These are phyloP conservation scores for Caradrina clavipalpis DNA, from an alignment of 2,888 invertebrate species.

Conservation along the genomic window DNA sequence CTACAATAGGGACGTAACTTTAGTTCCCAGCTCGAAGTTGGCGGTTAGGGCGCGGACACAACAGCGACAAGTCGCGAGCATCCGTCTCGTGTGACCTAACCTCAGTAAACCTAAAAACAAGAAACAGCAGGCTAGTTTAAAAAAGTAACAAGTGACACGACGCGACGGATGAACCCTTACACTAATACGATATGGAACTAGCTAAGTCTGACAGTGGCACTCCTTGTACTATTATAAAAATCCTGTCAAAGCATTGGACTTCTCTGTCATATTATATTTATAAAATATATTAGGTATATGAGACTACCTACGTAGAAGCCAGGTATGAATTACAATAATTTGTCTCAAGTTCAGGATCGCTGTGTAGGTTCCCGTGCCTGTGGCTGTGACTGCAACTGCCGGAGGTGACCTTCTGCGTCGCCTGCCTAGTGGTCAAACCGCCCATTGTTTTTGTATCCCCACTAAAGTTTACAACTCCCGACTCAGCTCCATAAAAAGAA, in stretches of 20 bases:
- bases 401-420: slow-evolving; percentile 12
- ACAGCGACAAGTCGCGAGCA: slow-evolving; percentile 24
- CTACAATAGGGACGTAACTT: slow-evolving; percentile 36
- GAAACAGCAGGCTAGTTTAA: not conserved
- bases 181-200: no score
- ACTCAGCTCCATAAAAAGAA: slow-evolving; percentile 72
- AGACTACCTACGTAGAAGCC: no score
- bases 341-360: not conserved
- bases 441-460: slow-evolving; percentile 66
- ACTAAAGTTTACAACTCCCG: slow-evolving; percentile 68
- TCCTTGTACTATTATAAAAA: no score
- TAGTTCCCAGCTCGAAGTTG: slow-evolving; percentile 32
- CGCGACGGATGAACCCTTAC: no score
- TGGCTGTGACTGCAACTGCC: not conserved
- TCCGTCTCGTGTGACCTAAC: not conserved
- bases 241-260: no score
- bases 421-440: slow-evolving; percentile 29
- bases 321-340: not conserved
- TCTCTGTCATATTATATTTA: no score
- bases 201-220: no score
- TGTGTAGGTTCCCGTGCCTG: no score
- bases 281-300: no score
- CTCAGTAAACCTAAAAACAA: not conserved
- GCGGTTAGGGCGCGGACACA: slow-evolving; percentile 24
- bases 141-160: not conserved